phyloP scores from a whole-genome alignment of 2,113 vertebrate genomes.

The Hyperopisus bebe region DNA sequence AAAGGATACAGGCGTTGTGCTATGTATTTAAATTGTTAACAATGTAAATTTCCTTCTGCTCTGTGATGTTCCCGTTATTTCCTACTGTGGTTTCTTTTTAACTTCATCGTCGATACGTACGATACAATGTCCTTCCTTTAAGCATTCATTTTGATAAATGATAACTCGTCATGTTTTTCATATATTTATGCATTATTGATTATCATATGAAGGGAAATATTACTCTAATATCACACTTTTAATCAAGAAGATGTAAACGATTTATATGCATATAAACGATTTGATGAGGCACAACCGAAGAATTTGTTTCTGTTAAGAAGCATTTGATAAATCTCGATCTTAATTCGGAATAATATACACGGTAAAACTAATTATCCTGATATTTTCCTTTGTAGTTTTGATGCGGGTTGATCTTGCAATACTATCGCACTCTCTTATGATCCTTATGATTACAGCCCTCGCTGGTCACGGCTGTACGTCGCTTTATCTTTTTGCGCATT shows the following conservation, averaged over 20 bases:
- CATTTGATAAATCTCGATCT: constrained; percentile 21
- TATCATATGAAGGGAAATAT: background rate
- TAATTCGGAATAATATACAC: constrained; percentile 26
- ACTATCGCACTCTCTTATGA: background rate
- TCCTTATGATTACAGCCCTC: background rate
- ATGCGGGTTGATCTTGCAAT: background rate
- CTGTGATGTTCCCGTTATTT: constrained; percentile 29
- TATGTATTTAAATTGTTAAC: constrained; percentile 38
- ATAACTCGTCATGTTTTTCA: background rate
- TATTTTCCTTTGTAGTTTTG: background rate
- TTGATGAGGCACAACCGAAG: constrained; percentile 20
- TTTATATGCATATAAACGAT: constrained; percentile 15
- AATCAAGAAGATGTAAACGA: background rate
- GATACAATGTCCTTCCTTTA: constrained; percentile 23
- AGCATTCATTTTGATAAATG: constrained; percentile 12
- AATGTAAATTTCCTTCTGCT: constrained; percentile 46
- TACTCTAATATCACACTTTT: background rate
- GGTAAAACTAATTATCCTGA: background rate
- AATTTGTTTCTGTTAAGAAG: constrained; percentile 20
- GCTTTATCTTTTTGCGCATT: background rate
- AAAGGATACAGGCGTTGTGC: constrained; percentile 49
- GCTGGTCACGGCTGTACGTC: background rate
- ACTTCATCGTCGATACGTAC: constrained; percentile 35
- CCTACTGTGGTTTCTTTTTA: constrained; percentile 31
- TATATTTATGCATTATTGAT: background rate